Base-by-base conservation (phyloP, 2,113 vertebrate species). In the Polypterus bichir region DNA sequence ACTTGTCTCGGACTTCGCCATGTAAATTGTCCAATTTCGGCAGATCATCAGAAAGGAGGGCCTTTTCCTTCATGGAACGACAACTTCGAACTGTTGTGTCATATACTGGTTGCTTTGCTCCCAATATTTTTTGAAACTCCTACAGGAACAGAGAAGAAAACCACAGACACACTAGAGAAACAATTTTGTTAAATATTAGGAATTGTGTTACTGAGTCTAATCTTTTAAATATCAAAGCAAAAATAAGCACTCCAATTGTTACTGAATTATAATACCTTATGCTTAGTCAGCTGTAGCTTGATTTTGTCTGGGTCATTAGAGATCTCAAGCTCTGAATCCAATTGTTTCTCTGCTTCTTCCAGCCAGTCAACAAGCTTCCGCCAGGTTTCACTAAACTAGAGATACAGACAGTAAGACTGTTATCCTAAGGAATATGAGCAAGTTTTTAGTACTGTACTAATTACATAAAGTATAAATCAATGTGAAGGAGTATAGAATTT, bases 271-370 rank as follows among this genome's bases (percentile, higher is more conserved):
- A 60, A 65, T 68, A 98, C 96, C 92, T 99, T 99, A 78, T 99
- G 96, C 66, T 97, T 98, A 63, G 87, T 79, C 61, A 99, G 88
- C 55, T 99, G 95, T 3, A 97, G 75, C 80, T 97, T 99, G 78
- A 99, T 99, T 81, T 94, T 99, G 81, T 98, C 96, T 0, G 96
- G 96, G 72, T 99, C 95, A 0, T 99, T 99, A 67, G 96, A 95
- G 77, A 99, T 98, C 77, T 99, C 96, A 77, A 98, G 73, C 77
- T 99, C 96, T 0, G 95, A 91, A 74, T 97, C 93, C 79, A 99
- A 83, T 62, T 91, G 85, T 67, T 85, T 92, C 82, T 99, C 96
- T 1, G 96, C 96, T 69, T 97, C 95, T 73, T 98, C 96, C 47
- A 99, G 76, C 96, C 96, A 99, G 73, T 97, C 96, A 1, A 89